These are phyloP conservation scores for Pseudois nayaur DNA, from an alignment of 2,113 vertebrate genomes.

Conservation along the genomic window DNA sequence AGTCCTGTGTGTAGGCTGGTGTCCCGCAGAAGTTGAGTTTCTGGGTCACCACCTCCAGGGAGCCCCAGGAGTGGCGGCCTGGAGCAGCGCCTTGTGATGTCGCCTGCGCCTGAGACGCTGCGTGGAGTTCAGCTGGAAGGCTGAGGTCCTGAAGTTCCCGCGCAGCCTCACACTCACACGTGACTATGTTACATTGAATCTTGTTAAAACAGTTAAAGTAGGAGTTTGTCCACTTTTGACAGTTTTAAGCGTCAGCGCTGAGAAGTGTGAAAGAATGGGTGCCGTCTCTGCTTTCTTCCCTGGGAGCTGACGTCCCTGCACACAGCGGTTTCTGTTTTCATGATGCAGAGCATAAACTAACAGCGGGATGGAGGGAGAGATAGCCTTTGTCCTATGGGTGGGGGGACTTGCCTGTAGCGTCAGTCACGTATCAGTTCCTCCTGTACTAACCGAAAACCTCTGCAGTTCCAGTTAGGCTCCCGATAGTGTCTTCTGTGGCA, in stretches of 20 bases:
- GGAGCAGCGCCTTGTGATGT: neutral
- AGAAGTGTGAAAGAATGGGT: too few species aligned
- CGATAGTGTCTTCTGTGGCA: neutral
- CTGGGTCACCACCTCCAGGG: neutral
- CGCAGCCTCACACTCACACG: accelerated
- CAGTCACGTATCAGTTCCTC: accelerated
- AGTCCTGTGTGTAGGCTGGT: neutral
- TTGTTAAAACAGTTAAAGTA: too few species aligned
- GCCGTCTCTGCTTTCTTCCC: neutral
- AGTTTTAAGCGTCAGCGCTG: too few species aligned
- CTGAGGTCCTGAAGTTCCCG: neutral
- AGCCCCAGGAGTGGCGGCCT: neutral
- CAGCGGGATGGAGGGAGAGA: accelerated
- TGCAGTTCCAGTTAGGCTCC: accelerated
- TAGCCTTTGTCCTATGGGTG: accelerated
- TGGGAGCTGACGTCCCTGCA: neutral
- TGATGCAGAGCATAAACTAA: accelerated
- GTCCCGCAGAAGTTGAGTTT: neutral
- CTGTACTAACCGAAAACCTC: accelerated
- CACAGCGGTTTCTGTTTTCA: too few species aligned
- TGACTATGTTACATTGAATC: neutral
- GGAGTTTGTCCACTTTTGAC: neutral
- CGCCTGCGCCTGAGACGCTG: accelerated
- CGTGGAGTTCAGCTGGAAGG: neutral
- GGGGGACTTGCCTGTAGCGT: accelerated